Base-by-base conservation (phyloP, 2,113 vertebrate species). In the Labrus mixtus region DNA sequence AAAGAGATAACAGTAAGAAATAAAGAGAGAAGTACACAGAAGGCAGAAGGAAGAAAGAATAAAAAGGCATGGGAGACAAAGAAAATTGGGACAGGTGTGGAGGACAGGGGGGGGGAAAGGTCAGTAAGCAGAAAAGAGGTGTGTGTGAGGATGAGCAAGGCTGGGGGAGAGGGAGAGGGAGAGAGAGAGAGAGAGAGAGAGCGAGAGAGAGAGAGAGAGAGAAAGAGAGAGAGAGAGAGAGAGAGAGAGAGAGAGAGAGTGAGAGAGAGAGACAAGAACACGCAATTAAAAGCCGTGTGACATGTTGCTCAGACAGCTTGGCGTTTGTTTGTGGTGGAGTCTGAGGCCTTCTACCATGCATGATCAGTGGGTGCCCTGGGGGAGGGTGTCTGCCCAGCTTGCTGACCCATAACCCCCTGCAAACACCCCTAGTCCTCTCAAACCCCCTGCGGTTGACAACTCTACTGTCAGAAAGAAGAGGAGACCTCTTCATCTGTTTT, bases 391-490 rank as follows among this genome's bases (percentile, higher is more conserved):
- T 91, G 91, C 90, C 89, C 91, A 85, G 92, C 76, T 83, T 89
- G 89, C 91, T 93, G 92, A 93, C 92, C 92, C 91, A 91, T 91
- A 92, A 91, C 92, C 91, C 88, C 81, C 88, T 79, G 90, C 81
- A 92, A 91, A 93, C 89, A 89, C 90, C 87, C 86, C 81, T 60
- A 61, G 83, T 84, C 83, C 73, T 90, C 83, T 84, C 86, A 87
- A 87, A 78, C 82, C 85, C 86, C 88, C 75, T 78, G 85, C 67
- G 87, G 87, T 90, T 90, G 92, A 91, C 90, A 91, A 84, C 81
- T 85, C 79, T 54, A 89, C 89, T 93, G 92, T 91, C 92, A 90
- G 87, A 91, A 90, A 89, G 78, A 78, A 68, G 50, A 79, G 86
- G 74, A 88, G 85, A 92, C 84, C 89, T 90, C 90, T 93, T 93